phyloP scores from a whole-genome alignment of 2,113 vertebrate genomes.

The Tetrax tetrax region DNA sequence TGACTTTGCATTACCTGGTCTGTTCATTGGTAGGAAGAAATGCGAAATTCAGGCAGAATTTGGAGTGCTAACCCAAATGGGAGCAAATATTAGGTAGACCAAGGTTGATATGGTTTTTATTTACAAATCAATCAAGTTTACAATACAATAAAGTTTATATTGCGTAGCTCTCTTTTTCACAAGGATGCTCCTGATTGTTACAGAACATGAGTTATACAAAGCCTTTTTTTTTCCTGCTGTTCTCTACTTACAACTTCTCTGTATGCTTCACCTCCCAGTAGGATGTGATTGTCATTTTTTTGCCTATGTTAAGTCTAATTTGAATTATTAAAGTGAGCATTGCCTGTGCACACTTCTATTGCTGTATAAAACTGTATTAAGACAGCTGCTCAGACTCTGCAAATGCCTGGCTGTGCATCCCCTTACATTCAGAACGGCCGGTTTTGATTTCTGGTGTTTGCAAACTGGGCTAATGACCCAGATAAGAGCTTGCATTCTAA shows the following conservation, averaged over 20 bases:
- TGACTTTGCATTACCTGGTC: neutral
- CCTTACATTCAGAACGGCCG: neutral
- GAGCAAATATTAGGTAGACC: neutral
- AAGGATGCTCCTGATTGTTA: neutral
- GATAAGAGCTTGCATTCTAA: neutral
- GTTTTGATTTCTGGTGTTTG: neutral
- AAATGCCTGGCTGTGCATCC: neutral
- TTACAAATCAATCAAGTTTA: neutral
- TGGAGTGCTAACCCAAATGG: neutral
- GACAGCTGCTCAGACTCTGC: neutral
- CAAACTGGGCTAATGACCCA: neutral
- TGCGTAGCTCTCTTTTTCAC: fast-evolving
- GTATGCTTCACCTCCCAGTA: neutral
- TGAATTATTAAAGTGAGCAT: neutral
- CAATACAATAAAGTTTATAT: neutral
- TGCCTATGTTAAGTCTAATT: neutral
- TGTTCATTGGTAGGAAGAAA: neutral
- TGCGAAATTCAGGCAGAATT: neutral
- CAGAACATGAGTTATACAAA: neutral
- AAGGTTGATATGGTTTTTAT: neutral
- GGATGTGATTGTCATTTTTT: neutral
- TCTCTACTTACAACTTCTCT: neutral
- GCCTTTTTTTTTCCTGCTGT: neutral
- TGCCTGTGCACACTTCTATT: neutral
- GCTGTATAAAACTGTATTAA: neutral